These are phyloP conservation scores for Cossypha caffra DNA, from an alignment of 2,797 vertebrate genomes.

Conservation along the genomic window DNA sequence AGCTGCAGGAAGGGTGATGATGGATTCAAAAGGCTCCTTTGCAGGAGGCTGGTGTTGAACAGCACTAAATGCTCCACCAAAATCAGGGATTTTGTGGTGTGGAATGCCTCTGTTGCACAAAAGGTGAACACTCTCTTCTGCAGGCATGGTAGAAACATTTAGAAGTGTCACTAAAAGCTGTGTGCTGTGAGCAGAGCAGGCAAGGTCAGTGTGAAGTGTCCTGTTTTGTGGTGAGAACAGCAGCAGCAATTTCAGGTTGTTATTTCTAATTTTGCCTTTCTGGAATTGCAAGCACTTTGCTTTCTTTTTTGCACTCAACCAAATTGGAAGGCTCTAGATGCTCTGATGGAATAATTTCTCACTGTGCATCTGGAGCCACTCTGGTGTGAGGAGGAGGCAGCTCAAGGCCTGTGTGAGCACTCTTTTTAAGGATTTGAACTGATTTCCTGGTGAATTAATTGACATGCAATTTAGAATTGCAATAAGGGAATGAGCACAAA, in stretches of 20 bases:
- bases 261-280: constrained; percentile 32
- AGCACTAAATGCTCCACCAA: not conserved
- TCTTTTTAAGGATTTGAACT: not conserved
- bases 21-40: not conserved
- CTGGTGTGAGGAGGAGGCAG: not conserved
- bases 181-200: not conserved
- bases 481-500: not conserved
- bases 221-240: not conserved
- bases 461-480: not conserved
- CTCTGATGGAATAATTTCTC: not conserved
- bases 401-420: not conserved
- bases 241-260: not conserved
- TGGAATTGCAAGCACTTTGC: not conserved
- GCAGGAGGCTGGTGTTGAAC: not conserved
- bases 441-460: not conserved
- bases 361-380: not conserved
- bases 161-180: not conserved
- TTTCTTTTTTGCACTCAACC: not conserved
- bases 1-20: not conserved
- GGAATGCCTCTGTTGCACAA: not conserved
- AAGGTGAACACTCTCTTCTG: not conserved
- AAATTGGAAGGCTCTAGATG: not conserved
- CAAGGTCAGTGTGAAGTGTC: not conserved
- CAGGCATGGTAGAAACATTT: rapidly evolving
- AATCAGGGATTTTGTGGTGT: not conserved